A percentile compares a stretch with the other conserved stretches of the same genome.
These are phyloP conservation scores for Cylloceria caligata DNA, from an alignment of 2,888 invertebrate genomes.

Conservation along the genomic window DNA sequence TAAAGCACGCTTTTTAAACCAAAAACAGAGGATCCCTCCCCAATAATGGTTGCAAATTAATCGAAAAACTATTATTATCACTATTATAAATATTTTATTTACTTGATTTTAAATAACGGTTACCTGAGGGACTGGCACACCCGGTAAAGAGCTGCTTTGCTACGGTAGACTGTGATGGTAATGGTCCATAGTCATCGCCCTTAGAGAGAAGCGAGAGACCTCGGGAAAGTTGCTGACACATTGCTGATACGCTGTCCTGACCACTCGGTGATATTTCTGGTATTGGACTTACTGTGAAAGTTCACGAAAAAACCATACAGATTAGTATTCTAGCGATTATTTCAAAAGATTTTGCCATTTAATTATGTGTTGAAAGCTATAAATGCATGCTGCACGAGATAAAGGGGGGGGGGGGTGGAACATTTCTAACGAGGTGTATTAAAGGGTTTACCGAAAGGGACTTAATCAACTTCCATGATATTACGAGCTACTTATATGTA, in stretches of 20 bases:
- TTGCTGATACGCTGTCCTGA: slow-evolving; percentile 90
- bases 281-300: slow-evolving; percentile 89
- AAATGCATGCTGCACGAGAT: slow-evolving; percentile 69
- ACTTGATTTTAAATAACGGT: not conserved
- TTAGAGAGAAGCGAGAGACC: slow-evolving; percentile 91
- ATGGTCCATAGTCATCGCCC: slow-evolving; percentile 85
- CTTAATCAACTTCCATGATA: not conserved
- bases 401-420: slow-evolving; percentile 28
- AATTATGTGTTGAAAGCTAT: slow-evolving; percentile 68
- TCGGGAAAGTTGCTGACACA: slow-evolving; percentile 92
- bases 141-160: slow-evolving; percentile 79
- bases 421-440: slow-evolving; percentile 30
- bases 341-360: not conserved
- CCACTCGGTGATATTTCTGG: slow-evolving; percentile 91
- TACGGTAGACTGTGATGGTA: slow-evolving; percentile 75
- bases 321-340: not conserved
- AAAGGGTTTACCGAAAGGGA: slow-evolving; percentile 4
- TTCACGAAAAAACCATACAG: slow-evolving; percentile 20
- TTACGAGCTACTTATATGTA: not conserved
- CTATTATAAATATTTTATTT: no score
- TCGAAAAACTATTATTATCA: no score
- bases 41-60: no score
- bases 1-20: no score
- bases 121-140: slow-evolving; percentile 75
- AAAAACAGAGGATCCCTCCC: no score